These are phyloP conservation scores for Probaryconus sp. DNA, from an alignment of 1,140 invertebrate species.

Conservation along the genomic window DNA sequence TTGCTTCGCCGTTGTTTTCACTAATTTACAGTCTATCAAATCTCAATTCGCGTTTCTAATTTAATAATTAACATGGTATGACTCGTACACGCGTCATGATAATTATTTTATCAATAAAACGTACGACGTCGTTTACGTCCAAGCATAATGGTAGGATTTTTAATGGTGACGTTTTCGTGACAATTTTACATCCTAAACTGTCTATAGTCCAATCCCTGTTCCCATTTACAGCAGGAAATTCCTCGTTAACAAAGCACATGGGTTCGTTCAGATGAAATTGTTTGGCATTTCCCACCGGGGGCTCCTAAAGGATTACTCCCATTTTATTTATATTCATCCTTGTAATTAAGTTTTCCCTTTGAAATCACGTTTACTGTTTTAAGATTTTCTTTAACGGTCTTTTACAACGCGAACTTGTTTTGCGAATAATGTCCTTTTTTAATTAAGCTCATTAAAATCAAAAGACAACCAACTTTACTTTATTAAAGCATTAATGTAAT, in stretches of 20 bases:
- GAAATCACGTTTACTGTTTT: not conserved
- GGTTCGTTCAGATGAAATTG: not conserved
- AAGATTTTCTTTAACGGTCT: too few relatives aligned
- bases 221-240: slow-evolving; percentile 39
- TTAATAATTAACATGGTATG: too few relatives aligned
- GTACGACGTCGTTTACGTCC: not conserved
- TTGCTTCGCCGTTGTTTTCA: too few relatives aligned
- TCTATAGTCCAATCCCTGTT: slow-evolving; percentile 6
- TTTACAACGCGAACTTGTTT: not conserved
- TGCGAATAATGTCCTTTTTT: not conserved
- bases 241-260: slow-evolving; percentile 34
- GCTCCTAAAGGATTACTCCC: not conserved
- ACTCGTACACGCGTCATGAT: not conserved
- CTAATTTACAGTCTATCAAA: too few relatives aligned
- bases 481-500: too few relatives aligned
- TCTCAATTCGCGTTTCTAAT: too few relatives aligned
- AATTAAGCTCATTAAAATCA: too few relatives aligned
- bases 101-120: slow-evolving; percentile 8
- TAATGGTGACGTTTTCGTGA: slow-evolving; percentile 16
- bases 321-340: slow-evolving; percentile 15
- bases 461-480: too few relatives aligned
- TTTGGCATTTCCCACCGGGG: not conserved
- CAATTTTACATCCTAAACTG: slow-evolving; percentile 36
- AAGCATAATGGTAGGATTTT: slow-evolving; percentile 15
- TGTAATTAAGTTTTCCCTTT: slow-evolving; percentile 1